phyloP scores from a whole-genome alignment of 2,113 vertebrate genomes.

The Rousettus leschenaultii region DNA sequence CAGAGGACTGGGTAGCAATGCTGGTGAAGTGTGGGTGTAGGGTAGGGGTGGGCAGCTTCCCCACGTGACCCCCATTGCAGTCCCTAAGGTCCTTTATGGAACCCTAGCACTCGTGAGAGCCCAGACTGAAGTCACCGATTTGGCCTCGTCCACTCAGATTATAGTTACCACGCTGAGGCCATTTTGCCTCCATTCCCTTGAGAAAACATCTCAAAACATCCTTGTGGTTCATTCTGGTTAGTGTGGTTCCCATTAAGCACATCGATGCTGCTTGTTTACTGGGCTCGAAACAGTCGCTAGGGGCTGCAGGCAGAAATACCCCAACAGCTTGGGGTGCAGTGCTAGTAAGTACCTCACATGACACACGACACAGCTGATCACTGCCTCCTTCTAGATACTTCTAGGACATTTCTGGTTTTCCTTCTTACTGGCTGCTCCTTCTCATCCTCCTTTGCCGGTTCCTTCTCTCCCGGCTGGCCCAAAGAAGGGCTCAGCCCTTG shows the following conservation, averaged over 20 bases:
- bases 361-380: background rate
- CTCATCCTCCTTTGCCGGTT: background rate
- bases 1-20: background rate
- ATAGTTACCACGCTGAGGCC: background rate
- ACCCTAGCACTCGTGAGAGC: background rate
- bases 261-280: background rate
- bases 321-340: background rate
- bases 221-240: background rate
- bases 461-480: background rate
- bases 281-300: background rate
- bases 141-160: background rate
- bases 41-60: too few relatives aligned
- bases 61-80: background rate
- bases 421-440: background rate
- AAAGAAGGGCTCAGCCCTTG: background rate
- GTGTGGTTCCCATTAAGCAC: background rate
- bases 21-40: background rate
- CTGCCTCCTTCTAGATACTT: background rate
- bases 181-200: background rate
- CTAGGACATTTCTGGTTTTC: background rate
- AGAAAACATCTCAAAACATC: background rate
- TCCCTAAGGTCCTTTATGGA: background rate
- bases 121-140: background rate
- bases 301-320: background rate
- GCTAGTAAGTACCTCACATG: background rate